Evolutionary conservation across 2,888 invertebrate genomes (phyloP).

Genomic region (Heterodera filipjevi): DNA sequence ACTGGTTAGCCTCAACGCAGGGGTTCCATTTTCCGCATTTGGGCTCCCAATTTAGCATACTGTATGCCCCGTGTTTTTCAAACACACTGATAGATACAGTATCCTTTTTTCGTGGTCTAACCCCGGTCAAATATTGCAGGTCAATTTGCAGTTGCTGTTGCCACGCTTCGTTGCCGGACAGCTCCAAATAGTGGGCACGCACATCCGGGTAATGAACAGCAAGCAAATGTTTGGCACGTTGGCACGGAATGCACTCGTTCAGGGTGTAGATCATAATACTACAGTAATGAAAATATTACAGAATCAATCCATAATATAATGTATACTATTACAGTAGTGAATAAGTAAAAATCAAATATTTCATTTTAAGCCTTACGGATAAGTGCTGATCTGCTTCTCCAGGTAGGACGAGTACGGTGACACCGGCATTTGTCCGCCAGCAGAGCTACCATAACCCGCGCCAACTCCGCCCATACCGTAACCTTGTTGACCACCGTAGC

Average conservation of each 20-base stretch:
- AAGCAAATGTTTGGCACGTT: slow-evolving; percentile 62
- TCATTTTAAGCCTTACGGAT: slow-evolving; percentile 36
- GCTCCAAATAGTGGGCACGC: slow-evolving; percentile 61
- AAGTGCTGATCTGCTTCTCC: slow-evolving; percentile 49
- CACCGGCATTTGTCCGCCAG: slow-evolving; percentile 16
- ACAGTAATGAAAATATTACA: too few relatives aligned
- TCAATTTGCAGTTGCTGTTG: slow-evolving; percentile 63
- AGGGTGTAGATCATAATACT: slow-evolving; percentile 55
- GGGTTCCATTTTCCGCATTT: too few relatives aligned
- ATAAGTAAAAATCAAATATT: neutral
- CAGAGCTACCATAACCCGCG: neutral
- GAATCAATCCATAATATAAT: too few relatives aligned
- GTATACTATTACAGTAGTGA: too few relatives aligned
- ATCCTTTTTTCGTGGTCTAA: neutral
- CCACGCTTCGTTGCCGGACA: slow-evolving; percentile 63
- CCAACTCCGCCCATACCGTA: slow-evolving; percentile 19
- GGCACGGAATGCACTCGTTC: slow-evolving; percentile 58
- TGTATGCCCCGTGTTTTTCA: too few relatives aligned
- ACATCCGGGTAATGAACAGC: slow-evolving; percentile 61
- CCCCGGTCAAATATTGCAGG: slow-evolving; percentile 59
- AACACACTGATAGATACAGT: too few relatives aligned
- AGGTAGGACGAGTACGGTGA: slow-evolving; percentile 56
- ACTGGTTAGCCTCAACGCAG: too few relatives aligned
- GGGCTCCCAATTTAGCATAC: too few relatives aligned
- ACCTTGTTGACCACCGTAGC: slow-evolving; percentile 3